phyloP scores from a whole-genome alignment of 2,888 invertebrate genomes.

The Agrenia bidenticulata region DNA sequence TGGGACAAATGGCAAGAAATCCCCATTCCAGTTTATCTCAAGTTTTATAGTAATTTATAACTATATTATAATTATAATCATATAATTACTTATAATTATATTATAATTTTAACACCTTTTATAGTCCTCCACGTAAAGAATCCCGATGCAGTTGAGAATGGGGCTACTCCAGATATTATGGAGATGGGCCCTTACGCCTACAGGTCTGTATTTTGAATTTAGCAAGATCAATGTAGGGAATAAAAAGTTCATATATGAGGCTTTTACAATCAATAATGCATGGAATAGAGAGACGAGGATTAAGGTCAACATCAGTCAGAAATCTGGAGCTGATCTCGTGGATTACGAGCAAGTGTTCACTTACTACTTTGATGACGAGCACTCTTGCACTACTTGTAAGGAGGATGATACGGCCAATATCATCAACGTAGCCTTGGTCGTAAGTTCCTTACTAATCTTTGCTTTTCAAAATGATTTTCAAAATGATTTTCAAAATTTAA shows the following conservation, averaged over 20 bases:
- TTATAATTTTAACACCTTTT: too few species aligned
- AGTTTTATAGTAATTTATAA: too few species aligned
- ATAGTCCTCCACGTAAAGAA: slow-evolving; percentile 39
- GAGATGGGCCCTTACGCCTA: slow-evolving; percentile 41
- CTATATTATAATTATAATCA: too few species aligned
- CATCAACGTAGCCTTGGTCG: slow-evolving; percentile 34
- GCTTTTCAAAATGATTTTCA: not conserved
- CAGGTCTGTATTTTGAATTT: slow-evolving; percentile 25
- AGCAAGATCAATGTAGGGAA: not conserved
- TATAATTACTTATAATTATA: too few species aligned
- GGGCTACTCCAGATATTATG: slow-evolving; percentile 10
- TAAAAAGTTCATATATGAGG: too few species aligned
- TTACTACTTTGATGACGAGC: slow-evolving; percentile 21
- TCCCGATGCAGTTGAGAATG: slow-evolving; percentile 32
- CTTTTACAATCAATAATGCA: too few species aligned
- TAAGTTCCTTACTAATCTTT: slow-evolving; percentile 26
- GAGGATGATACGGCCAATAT: slow-evolving; percentile 29
- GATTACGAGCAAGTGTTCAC: slow-evolving; percentile 23
- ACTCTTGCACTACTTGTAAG: not conserved
- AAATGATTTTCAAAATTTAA: not conserved
- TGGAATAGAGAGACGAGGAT: not conserved
- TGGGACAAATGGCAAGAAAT: slow-evolving; percentile 18
- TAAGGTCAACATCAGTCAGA: slow-evolving; percentile 11
- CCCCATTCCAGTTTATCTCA: slow-evolving; percentile 30
- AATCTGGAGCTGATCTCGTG: slow-evolving; percentile 11